Percentiles rank a stretch among this genome's conserved stretches.
phyloP scores from a whole-genome alignment of 2,888 invertebrate species.

The Ypsolopha sequella region DNA sequence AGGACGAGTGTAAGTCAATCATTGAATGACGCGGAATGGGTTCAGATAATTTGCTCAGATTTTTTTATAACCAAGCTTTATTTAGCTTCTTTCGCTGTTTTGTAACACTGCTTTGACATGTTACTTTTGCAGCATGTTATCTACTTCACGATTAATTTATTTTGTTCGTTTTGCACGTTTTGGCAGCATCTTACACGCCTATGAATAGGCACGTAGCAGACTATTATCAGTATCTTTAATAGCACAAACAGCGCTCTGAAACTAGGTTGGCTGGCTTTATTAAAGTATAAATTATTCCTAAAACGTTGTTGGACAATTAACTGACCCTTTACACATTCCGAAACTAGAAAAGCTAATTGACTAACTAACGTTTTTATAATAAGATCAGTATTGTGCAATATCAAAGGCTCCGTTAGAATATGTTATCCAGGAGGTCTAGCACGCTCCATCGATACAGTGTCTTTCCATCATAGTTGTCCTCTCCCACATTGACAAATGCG shows the following conservation, averaged over 20 bases:
- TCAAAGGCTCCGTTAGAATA: too few species aligned
- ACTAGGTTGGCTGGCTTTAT: too few species aligned
- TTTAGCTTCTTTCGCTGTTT: constrained; percentile 18
- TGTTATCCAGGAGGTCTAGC: too few species aligned
- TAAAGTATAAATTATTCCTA: too few species aligned
- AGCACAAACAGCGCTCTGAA: too few species aligned
- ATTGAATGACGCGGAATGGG: constrained; percentile 35
- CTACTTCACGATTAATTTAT: background rate
- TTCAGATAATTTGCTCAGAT: constrained; percentile 18
- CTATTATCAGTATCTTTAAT: background rate
- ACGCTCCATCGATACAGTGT: too few species aligned
- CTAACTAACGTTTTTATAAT: too few species aligned
- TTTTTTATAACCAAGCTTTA: constrained; percentile 38
- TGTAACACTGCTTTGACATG: background rate
- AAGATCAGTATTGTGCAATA: too few species aligned
- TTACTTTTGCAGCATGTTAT: background rate
- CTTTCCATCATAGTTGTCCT: background rate
- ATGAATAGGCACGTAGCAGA: background rate
- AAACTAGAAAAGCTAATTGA: too few species aligned
- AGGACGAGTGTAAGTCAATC: constrained; percentile 67
- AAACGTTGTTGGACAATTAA: too few species aligned
- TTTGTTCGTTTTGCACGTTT: background rate
- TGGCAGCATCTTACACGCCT: background rate
- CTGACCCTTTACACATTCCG: too few species aligned
- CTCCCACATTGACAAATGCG: too few species aligned